Evolutionary conservation across 1,140 invertebrate genomes (phyloP), one percentile per base, ranked within the genome.

Genomic region (Papilio machaon): DNA sequence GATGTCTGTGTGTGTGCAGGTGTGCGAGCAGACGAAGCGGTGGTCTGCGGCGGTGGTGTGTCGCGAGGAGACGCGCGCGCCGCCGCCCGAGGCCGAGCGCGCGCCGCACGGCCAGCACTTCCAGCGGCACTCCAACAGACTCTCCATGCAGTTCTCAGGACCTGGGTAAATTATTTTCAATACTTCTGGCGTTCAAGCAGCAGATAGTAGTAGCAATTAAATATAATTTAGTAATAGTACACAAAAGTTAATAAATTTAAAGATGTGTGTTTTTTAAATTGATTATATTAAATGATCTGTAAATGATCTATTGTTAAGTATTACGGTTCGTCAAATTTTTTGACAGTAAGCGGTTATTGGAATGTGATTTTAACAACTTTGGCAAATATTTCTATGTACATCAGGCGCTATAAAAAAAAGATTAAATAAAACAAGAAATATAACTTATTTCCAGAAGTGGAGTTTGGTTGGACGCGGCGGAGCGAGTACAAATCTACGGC

Each of bases 101-200:
- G 91, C 93, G 79, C 83, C 82, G 78, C 85, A 85, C 54, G 76
- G 85, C 52, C 92, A 92, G n/a, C 93, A 90, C 91, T 96, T 94
- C 85, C 95, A 89, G 91, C 86, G 97, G 95, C 87, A 97, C 95
- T 81, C 91, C 30, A 98, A 98, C 89, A 95, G 98, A 46, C 95
- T 99, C n/a, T 99, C 98, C 0, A 98, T 99, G 97, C 98, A 98
- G 91, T 97, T 97, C 88, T 95, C 97, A 73, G 96, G 96, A 19
- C 94, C 95, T 54, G 96, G 96, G 94, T 96, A 89, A 91, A 91
- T 87, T 15, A 64, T 54, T 6, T 54, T 54, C 5, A 17, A 54
- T 30, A 64, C 11, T 70, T 15, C 5, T 58, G 13, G 4, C 38
- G 38, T 43, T 43, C 38, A 43, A 43, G 7, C 38, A n/a, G n/a